A percentile compares a stretch with the other conserved stretches of the same genome.
phyloP scores from a whole-genome alignment of 2,888 invertebrate genomes.

The Drosophila kuntzei region DNA sequence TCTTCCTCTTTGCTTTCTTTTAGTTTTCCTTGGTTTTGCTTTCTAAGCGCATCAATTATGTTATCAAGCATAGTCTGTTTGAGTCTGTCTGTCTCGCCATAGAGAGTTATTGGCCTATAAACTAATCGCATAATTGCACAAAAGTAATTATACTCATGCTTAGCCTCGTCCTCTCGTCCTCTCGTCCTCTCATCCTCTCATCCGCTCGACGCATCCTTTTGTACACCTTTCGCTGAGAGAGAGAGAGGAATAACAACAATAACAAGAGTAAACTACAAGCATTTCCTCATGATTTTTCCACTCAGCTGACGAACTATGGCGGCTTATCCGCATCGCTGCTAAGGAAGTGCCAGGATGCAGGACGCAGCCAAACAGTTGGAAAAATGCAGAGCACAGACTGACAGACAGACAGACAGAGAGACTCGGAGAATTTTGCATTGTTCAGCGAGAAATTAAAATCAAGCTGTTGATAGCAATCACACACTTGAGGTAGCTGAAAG shows the following conservation, averaged over 20 bases:
- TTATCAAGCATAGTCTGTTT: conserved; percentile 34
- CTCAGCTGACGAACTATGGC: conserved; percentile 78
- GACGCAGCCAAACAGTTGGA: conserved; percentile 48
- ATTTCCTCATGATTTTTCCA: conserved; percentile 74
- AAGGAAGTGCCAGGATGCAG: conserved; percentile 39
- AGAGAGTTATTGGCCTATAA: conserved; percentile 83
- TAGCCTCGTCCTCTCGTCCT: conserved; percentile 40
- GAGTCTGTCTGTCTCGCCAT: conserved; percentile 43
- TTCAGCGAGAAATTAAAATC: conserved; percentile 69
- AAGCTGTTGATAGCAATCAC: conserved; percentile 81
- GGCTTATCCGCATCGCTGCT: conserved; percentile 71
- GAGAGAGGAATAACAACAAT: neutral
- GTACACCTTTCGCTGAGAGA: neutral
- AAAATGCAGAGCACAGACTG: conserved; percentile 42
- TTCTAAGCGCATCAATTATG: conserved; percentile 66
- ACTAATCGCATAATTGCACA: conserved; percentile 82
- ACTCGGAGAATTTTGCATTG: conserved; percentile 35
- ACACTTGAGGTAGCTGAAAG: conserved; percentile 68
- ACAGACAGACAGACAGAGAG: conserved; percentile 22
- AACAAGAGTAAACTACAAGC: conserved; percentile 26
- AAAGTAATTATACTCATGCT: conserved; percentile 75
- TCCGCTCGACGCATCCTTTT: conserved; percentile 54
- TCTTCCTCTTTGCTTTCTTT: neutral
- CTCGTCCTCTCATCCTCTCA: conserved; percentile 44
- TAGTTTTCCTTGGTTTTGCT: conserved; percentile 12